Conservation (phyloP, 2,888 invertebrate genomes). For the Aromia moschata region DNA sequence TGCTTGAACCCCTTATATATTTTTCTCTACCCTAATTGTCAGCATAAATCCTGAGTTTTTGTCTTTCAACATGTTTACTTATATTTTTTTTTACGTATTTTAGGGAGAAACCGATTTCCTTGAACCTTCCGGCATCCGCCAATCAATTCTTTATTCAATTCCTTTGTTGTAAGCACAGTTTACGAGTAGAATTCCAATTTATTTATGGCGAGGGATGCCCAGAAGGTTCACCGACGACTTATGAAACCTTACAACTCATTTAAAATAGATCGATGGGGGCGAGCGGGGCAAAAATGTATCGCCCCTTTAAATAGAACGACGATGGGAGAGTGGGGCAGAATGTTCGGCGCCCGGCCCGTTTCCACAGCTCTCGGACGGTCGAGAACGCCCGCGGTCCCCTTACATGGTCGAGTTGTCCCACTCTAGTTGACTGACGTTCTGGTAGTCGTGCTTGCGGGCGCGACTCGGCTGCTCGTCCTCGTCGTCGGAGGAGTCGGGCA, state of each 20-base stretch:
- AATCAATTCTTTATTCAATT: not conserved
- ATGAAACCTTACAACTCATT: too few species aligned
- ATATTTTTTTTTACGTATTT: not conserved
- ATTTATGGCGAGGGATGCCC: not conserved
- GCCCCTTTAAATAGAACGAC: too few species aligned
- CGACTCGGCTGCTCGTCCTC: conserved; percentile 59
- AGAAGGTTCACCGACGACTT: too few species aligned
- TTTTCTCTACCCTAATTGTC: too few species aligned
- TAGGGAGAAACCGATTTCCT: not conserved
- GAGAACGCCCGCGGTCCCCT: conserved; percentile 17
- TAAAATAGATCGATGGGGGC: too few species aligned
- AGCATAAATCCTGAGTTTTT: too few species aligned
- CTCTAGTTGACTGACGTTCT: conserved; percentile 79
- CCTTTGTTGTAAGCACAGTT: not conserved
- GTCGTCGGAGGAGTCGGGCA: conserved; percentile 68
- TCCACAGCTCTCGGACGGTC: conserved; percentile 8
- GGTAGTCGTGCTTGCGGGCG: conserved; percentile 69
- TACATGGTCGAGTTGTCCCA: conserved; percentile 85
- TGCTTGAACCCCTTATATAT: too few species aligned
- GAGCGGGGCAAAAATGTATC: too few species aligned
- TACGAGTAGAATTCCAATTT: not conserved
- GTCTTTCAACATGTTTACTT: too few species aligned
- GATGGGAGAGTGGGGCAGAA: not conserved
- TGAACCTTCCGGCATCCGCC: not conserved
- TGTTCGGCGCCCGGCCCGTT: not conserved